phyloP scores from a whole-genome alignment of 2,113 vertebrate genomes.

The Willisornis vidua region DNA sequence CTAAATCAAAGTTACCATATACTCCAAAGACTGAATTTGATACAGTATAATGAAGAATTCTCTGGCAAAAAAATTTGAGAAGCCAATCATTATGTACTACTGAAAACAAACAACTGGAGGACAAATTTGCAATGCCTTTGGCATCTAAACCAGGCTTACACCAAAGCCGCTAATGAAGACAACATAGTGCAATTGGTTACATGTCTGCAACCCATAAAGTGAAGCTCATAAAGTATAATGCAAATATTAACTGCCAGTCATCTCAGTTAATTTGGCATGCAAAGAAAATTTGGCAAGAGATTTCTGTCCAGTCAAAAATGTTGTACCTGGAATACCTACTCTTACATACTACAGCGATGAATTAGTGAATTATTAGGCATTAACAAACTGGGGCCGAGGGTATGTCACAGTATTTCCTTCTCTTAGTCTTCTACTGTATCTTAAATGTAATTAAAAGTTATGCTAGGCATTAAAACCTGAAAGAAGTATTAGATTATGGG shows the following conservation, averaged over 20 bases:
- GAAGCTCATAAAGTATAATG: background rate
- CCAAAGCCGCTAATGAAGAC: background rate
- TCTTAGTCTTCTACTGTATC: background rate
- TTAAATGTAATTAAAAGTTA: background rate
- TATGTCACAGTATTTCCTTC: background rate
- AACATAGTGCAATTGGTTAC: background rate
- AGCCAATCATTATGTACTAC: background rate
- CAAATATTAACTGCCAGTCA: background rate
- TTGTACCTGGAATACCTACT: background rate
- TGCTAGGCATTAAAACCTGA: background rate
- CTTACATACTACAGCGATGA: background rate
- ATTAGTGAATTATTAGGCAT: background rate
- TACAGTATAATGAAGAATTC: background rate
- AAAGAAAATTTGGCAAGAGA: background rate
- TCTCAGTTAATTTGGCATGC: background rate
- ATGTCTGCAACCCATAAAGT: background rate
- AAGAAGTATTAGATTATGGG: background rate
- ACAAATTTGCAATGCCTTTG: background rate
- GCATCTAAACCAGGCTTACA: background rate
- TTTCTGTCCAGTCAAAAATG: background rate
- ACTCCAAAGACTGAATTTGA: background rate
- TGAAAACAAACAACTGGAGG: background rate
- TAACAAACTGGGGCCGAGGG: background rate
- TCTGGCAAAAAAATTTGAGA: background rate
- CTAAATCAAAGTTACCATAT: background rate